These are phyloP conservation scores for Drosophila fuyamai DNA, from an alignment of 1,140 invertebrate species.

Conservation along the genomic window DNA sequence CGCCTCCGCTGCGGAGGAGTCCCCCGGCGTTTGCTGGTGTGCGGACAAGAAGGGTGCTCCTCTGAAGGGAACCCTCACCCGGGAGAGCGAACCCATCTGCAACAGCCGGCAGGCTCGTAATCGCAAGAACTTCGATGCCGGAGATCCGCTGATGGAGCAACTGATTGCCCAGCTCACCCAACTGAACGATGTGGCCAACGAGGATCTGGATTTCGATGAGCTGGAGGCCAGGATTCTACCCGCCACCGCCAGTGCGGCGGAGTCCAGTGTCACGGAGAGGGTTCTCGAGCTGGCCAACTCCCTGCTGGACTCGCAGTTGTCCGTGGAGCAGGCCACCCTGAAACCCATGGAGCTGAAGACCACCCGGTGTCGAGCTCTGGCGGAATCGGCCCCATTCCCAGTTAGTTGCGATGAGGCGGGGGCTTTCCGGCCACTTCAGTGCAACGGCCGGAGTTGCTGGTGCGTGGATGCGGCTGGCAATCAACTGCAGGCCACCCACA, in stretches of 20 bases:
- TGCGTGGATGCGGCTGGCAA: constrained; percentile 95
- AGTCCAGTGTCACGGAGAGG: constrained; percentile 59
- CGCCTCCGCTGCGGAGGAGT: constrained; percentile 16
- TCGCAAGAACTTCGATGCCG: constrained; percentile 74
- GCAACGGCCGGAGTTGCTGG: constrained; percentile 90
- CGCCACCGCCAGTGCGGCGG: constrained; percentile 17
- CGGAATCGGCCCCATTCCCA: constrained; percentile 86
- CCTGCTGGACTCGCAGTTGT: constrained; percentile 71
- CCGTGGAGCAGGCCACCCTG: constrained; percentile 47
- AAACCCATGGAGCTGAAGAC: constrained; percentile 73
- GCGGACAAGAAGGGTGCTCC: constrained; percentile 92
- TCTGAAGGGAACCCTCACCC: constrained; percentile 90
- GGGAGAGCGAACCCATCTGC: constrained; percentile 89
- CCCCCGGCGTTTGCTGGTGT: constrained; percentile 92
- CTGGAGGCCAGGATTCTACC: constrained; percentile 45
- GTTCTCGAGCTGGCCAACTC: constrained; percentile 84
- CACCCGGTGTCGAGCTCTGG: constrained; percentile 88
- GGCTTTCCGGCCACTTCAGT: constrained; percentile 90
- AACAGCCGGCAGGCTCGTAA: constrained; percentile 91
- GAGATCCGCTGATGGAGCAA: constrained; percentile 87
- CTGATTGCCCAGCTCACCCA: constrained; percentile 88
- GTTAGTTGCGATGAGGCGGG: constrained; percentile 88
- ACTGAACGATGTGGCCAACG: constrained; percentile 86
- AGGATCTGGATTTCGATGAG: constrained; percentile 74
- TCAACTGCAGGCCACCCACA: constrained; percentile 88